Percentiles rank a stretch among this genome's conserved stretches.
Evolutionary conservation across 2,113 vertebrate genomes (phyloP).

Genomic region (Zootoca vivipara): DNA sequence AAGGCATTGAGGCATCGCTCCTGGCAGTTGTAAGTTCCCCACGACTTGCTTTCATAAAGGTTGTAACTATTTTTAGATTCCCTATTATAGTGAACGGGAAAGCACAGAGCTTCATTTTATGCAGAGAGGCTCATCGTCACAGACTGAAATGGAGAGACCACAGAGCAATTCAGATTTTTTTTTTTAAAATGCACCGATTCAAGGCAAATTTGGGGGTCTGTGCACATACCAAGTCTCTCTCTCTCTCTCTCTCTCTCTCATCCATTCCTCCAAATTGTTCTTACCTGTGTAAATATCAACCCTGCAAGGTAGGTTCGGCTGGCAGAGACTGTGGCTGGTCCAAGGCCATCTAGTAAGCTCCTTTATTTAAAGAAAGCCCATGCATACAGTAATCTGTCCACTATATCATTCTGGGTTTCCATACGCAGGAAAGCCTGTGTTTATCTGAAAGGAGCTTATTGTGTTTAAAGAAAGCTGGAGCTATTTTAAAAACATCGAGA

Average conservation of each 20-base stretch:
- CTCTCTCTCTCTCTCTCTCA: not conserved
- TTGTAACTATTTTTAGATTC: no score
- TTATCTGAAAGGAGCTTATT: conserved; percentile 21
- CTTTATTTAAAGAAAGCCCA: not conserved
- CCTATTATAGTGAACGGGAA: no score
- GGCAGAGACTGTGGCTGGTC: not conserved
- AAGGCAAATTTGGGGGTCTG: no score
- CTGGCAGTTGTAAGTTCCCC: no score
- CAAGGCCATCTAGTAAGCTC: not conserved
- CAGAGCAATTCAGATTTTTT: no score
- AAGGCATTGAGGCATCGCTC: no score
- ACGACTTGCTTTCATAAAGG: no score
- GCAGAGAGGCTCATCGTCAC: no score
- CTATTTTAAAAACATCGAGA: conserved; percentile 20
- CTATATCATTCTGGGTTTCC: not conserved
- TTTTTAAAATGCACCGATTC: no score
- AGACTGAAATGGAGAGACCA: no score
- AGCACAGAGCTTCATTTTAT: no score
- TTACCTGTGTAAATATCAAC: not conserved
- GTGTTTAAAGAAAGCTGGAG: conserved; percentile 31
- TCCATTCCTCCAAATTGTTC: not conserved
- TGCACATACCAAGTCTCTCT: no score
- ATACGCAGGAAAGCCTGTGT: fast-evolving
- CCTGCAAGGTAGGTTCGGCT: not conserved
- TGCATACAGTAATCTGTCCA: not conserved